Evolutionary conservation across 2,888 invertebrate genomes (phyloP).

Genomic region (Nemurella pictetii): DNA sequence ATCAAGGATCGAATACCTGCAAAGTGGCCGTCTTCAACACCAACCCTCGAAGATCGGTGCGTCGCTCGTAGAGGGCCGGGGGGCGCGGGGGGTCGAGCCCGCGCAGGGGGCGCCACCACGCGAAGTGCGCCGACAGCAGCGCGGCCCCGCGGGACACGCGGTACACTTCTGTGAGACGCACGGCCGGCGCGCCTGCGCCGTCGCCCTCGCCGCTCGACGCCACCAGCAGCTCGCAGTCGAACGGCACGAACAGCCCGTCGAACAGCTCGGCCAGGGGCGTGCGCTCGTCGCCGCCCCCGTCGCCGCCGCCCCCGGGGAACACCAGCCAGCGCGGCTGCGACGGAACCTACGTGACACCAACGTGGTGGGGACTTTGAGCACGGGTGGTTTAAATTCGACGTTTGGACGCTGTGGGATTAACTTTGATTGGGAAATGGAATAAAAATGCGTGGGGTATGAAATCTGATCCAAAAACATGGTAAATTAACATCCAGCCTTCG

Average conservation of each 20-base stretch:
- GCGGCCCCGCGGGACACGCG: neutral
- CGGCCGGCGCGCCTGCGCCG: no score
- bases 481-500: no score
- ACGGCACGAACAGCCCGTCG: slow-evolving; percentile 22
- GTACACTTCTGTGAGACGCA: slow-evolving; percentile 31
- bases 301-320: neutral
- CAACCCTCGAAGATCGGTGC: neutral
- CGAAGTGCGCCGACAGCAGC: neutral
- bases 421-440: no score
- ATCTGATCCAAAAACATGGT: no score
- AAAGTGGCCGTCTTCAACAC: neutral
- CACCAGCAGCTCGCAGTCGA: slow-evolving; percentile 33
- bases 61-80: neutral
- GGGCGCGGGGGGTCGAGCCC: neutral
- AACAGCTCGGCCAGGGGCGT: neutral
- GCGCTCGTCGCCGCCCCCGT: no score
- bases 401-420: neutral
- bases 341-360: neutral
- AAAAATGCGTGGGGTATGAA: no score
- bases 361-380: no score
- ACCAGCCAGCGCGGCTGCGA: slow-evolving; percentile 27
- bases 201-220: neutral
- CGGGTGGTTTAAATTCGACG: no score
- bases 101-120: slow-evolving; percentile 12
- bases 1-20: neutral